Percentiles rank a stretch among this genome's conserved stretches.
Evolutionary conservation across 2,888 invertebrate genomes (phyloP).

Genomic region (Lasioglossum villosulum): DNA sequence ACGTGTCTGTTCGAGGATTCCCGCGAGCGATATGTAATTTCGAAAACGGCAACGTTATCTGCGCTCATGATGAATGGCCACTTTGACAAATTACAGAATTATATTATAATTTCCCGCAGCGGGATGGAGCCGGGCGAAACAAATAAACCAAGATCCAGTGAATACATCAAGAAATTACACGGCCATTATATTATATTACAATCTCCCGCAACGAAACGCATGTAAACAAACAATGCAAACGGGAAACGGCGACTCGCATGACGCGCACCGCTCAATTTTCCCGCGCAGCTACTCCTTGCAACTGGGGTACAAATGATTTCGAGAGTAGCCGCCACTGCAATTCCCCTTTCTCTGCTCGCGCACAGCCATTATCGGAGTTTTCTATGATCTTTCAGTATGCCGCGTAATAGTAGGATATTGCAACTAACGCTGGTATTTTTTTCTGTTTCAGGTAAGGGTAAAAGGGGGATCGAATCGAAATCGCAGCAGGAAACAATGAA

Average conservation of each 20-base stretch:
- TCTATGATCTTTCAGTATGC: constrained; percentile 25
- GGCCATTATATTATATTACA: neutral
- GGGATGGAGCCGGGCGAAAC: neutral
- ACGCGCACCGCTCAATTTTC: neutral
- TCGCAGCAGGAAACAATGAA: constrained; percentile 16
- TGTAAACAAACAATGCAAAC: neutral
- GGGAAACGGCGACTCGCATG: neutral
- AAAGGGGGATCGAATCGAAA: constrained; percentile 24
- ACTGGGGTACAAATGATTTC: constrained; percentile 29
- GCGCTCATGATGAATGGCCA: neutral
- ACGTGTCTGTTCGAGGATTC: neutral
- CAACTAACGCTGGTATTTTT: constrained; percentile 30
- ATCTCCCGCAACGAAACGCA: neutral
- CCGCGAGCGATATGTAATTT: neutral
- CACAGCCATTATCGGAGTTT: constrained; percentile 32
- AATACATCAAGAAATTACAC: neutral
- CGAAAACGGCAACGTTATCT: neutral
- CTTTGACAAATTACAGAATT: neutral
- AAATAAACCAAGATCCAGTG: neutral
- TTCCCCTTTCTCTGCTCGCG: neutral
- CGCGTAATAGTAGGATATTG: constrained; percentile 19
- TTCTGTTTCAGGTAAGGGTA: constrained; percentile 52
- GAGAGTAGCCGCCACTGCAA: constrained; percentile 18
- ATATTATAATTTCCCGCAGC: neutral
- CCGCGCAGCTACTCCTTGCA: neutral